Conservation (phyloP, 2,113 vertebrate species). For the Gavia stellata region DNA sequence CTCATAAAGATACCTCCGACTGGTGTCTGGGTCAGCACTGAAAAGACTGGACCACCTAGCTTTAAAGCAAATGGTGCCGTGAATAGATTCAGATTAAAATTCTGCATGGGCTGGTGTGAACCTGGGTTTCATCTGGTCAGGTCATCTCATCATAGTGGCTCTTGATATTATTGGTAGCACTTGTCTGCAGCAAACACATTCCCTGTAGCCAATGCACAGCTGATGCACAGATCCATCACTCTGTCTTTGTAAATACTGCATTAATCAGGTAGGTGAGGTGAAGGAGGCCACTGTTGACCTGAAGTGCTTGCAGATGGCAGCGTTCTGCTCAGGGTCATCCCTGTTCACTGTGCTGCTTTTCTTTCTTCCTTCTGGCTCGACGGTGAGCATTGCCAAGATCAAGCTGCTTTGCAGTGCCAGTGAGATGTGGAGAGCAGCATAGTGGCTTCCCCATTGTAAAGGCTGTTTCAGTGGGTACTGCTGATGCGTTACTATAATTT, state of each 20-base stretch:
- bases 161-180: not conserved
- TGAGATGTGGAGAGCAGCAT: not conserved
- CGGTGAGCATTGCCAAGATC: too few relatives aligned
- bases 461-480: not conserved
- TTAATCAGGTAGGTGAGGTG: not conserved
- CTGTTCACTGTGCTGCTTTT: not conserved
- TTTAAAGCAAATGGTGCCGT: not conserved
- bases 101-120: not conserved
- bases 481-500: not conserved
- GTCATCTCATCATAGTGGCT: not conserved
- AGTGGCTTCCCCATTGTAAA: not conserved
- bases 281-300: not conserved
- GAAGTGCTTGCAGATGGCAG: not conserved
- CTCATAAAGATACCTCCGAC: not conserved
- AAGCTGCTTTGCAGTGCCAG: not conserved
- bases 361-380: not conserved
- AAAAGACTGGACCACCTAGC: too few relatives aligned
- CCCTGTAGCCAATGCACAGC: not conserved
- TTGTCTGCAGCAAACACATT: not conserved
- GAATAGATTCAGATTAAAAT: not conserved
- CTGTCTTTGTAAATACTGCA: not conserved
- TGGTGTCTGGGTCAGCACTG: not conserved
- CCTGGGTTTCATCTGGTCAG: not conserved
- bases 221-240: not conserved
- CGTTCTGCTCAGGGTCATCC: not conserved